A percentile compares a stretch with the other conserved stretches of the same genome.
Evolutionary conservation across 2,888 invertebrate species (phyloP).

Genomic region (Heteropelma amictum): DNA sequence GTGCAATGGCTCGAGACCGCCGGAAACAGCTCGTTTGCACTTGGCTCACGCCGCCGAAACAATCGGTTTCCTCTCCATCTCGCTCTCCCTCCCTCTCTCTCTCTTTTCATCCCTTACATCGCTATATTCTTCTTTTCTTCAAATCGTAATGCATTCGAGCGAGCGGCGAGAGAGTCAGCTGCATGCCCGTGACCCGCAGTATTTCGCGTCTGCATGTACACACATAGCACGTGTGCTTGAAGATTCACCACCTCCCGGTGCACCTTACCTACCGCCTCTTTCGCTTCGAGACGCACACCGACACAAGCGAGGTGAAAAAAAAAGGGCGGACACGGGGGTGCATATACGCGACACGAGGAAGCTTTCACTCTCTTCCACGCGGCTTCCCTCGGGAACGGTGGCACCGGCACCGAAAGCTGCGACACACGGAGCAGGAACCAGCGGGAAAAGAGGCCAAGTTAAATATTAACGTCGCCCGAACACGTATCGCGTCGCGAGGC

Average conservation of each 20-base stretch:
- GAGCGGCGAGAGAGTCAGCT: constrained; percentile 13
- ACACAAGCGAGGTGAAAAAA: neutral
- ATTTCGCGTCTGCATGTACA: constrained; percentile 9
- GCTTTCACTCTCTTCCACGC: constrained; percentile 52
- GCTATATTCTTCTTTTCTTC: constrained; percentile 59
- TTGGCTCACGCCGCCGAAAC: constrained; percentile 69
- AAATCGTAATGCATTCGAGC: constrained; percentile 65
- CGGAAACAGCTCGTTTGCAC: constrained; percentile 64
- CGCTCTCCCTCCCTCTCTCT: constrained; percentile 61
- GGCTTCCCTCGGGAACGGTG: constrained; percentile 51
- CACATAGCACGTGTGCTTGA: neutral
- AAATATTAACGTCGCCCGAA: constrained; percentile 59
- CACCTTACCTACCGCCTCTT: neutral
- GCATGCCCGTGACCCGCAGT: constrained; percentile 50
- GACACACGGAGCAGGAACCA: constrained; percentile 30
- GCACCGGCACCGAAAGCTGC: constrained; percentile 32
- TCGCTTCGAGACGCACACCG: neutral
- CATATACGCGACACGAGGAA: neutral
- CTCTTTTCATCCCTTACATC: constrained; percentile 54
- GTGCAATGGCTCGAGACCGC: constrained; percentile 31
- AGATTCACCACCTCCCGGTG: constrained; percentile 1
- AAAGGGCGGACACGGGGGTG: neutral
- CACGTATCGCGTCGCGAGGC: constrained; percentile 26
- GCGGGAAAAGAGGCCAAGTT: constrained; percentile 48
- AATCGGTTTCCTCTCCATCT: constrained; percentile 63